Conservation (phyloP, 2,888 invertebrate species). For the Dicranocentrus wangi region DNA sequence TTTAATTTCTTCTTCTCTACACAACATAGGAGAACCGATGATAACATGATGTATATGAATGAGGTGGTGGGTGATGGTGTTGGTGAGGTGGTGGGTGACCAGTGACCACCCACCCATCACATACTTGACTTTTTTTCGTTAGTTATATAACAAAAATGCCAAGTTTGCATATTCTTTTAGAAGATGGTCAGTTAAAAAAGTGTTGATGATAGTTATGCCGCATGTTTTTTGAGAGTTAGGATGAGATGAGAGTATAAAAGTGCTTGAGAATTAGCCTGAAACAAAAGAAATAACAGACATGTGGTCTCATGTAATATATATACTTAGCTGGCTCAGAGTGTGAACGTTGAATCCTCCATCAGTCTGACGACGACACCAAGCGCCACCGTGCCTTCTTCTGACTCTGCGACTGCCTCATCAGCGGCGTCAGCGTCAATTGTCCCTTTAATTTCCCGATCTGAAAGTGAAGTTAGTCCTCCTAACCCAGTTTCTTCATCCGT, state of each 20-base stretch:
- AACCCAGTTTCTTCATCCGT: conserved; percentile 57
- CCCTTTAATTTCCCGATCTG: conserved; percentile 47
- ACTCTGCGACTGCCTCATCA: conserved; percentile 62
- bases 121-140: no score
- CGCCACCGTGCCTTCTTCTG: conserved; percentile 60
- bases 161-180: no score
- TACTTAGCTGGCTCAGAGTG: conserved; percentile 66
- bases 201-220: no score
- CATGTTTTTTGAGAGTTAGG: no score
- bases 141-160: no score
- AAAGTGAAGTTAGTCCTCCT: conserved; percentile 38
- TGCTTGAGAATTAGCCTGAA: conserved; percentile 47
- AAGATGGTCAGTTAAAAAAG: no score
- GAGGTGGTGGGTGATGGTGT: neutral
- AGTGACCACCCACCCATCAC: no score
- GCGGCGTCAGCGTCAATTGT: conserved; percentile 45
- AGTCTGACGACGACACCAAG: conserved; percentile 58
- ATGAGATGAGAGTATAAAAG: no score
- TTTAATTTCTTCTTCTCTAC: no score
- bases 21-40: no score
- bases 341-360: conserved; percentile 63
- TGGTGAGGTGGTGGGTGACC: no score
- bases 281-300: conserved; percentile 57
- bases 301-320: conserved; percentile 54
- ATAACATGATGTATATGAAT: no score